These are phyloP conservation scores for Chaetogeoica ovagalla DNA, from an alignment of 2,888 invertebrate species.

Conservation along the genomic window DNA sequence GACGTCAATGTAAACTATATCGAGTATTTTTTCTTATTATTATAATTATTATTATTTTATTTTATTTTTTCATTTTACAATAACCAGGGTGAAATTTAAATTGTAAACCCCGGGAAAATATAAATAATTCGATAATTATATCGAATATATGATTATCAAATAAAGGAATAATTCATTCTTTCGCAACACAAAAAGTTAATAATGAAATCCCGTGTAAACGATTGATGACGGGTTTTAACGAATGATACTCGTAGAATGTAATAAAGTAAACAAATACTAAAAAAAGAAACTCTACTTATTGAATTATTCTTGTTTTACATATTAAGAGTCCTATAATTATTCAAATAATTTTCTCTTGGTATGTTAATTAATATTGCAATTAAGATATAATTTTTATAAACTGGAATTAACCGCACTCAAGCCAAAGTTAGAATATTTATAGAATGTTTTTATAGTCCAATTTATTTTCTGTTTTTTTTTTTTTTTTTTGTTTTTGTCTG, in stretches of 20 bases:
- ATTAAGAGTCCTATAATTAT: background rate
- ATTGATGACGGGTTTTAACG: background rate
- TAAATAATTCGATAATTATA: background rate
- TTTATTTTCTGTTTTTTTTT: background rate
- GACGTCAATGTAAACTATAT: slow-evolving; percentile 42
- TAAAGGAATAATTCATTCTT: background rate
- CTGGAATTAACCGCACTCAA: background rate
- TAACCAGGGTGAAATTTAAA: slow-evolving; percentile 33
- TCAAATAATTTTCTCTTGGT: background rate
- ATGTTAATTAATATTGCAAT: background rate
- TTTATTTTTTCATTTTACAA: slow-evolving; percentile 15
- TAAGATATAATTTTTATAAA: background rate
- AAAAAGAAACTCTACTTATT: background rate
- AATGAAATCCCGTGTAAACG: background rate
- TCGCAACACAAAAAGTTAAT: background rate
- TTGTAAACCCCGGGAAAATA: background rate
- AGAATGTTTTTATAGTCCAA: background rate
- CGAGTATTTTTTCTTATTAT: slow-evolving; percentile 9
- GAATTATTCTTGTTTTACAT: background rate
- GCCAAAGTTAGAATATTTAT: background rate
- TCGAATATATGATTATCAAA: too few species aligned
- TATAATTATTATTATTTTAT: too few species aligned
- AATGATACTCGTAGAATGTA: too few species aligned
- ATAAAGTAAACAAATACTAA: background rate
- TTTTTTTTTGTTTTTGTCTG: background rate